A percentile compares a stretch with the other conserved stretches of the same genome.
These are phyloP conservation scores for Polydrusus pterygomalis DNA, from an alignment of 2,888 invertebrate genomes.

Conservation along the genomic window DNA sequence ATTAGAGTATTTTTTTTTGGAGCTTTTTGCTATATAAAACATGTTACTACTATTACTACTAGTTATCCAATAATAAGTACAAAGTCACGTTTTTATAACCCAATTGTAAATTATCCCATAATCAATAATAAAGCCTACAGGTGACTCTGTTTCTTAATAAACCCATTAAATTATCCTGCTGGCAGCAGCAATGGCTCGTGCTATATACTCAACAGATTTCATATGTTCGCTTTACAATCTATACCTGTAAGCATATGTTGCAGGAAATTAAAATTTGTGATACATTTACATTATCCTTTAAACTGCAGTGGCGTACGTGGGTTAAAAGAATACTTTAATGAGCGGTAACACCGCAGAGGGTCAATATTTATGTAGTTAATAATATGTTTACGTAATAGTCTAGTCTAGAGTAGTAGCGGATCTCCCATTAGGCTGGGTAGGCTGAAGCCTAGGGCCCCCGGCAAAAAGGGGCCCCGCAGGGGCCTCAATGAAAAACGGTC, in stretches of 20 bases:
- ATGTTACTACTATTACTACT: no score
- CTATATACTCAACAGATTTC: slow-evolving; percentile 32
- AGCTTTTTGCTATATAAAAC: no score
- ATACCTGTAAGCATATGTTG: slow-evolving; percentile 31
- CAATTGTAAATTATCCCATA: slow-evolving; percentile 6
- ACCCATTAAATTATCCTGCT: slow-evolving; percentile 8
- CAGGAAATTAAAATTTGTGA: slow-evolving; percentile 46
- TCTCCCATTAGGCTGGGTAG: no score
- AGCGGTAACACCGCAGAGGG: not conserved
- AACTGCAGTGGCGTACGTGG: not conserved
- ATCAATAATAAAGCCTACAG: slow-evolving; percentile 6
- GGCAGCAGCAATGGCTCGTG: slow-evolving; percentile 25
- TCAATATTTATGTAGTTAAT: not conserved
- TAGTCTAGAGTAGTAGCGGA: no score
- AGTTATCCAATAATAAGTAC: not conserved
- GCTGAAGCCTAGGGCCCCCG: no score
- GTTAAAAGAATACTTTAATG: not conserved
- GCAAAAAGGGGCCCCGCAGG: no score
- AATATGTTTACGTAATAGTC: not conserved
- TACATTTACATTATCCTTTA: slow-evolving; percentile 12
- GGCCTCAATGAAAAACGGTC: no score
- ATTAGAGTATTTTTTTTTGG: no score
- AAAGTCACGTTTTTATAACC: not conserved
- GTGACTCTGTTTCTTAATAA: slow-evolving; percentile 2
- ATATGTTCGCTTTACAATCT: slow-evolving; percentile 21